Evolutionary conservation across 2,797 vertebrate species (phyloP).

Genomic region (Macropus fuliginosus): DNA sequence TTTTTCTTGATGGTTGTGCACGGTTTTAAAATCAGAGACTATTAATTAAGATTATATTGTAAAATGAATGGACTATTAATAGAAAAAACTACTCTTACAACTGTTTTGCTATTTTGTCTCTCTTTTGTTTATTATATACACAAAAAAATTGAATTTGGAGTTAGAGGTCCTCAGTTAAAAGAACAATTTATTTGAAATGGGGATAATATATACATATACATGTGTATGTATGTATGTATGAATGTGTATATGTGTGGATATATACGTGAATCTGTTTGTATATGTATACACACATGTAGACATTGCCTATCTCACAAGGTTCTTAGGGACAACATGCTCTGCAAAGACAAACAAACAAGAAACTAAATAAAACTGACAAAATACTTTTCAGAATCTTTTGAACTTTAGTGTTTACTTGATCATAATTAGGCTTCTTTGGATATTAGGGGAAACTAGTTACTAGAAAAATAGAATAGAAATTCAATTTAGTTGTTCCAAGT

Average conservation of each 20-base stretch:
- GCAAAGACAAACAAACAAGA: background rate
- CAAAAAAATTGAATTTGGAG: background rate
- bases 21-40: background rate
- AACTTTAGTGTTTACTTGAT: background rate
- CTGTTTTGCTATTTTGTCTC: background rate
- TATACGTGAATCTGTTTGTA: too few relatives aligned
- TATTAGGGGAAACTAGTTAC: background rate
- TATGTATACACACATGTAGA: background rate
- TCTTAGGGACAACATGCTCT: background rate
- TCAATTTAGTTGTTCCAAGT: background rate
- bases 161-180: background rate
- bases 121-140: background rate
- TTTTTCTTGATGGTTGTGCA: background rate
- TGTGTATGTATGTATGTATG: accelerated
- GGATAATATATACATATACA: background rate
- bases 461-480: background rate
- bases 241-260: too few relatives aligned
- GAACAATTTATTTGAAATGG: background rate
- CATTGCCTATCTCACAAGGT: background rate
- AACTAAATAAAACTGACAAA: background rate
- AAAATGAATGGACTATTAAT: background rate
- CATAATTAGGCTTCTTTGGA: background rate
- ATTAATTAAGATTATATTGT: background rate
- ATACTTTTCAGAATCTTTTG: background rate
- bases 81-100: background rate